A percentile compares a stretch with the other conserved stretches of the same genome.
Evolutionary conservation across 2,113 vertebrate genomes (phyloP).

Genomic region (Eurypyga helias): DNA sequence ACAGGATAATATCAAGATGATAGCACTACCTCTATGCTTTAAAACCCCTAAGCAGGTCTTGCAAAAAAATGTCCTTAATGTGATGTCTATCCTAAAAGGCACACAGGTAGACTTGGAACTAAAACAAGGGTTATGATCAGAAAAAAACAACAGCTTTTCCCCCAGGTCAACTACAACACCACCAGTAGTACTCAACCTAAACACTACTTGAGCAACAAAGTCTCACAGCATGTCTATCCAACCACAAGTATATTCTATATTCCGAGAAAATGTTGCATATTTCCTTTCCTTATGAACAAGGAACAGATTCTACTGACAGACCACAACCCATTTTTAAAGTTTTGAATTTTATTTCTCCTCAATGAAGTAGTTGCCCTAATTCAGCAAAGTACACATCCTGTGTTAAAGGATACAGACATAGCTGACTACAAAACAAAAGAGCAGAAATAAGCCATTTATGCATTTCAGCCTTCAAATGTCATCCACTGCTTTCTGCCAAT

Average conservation of each 20-base stretch:
- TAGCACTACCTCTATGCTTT: background rate
- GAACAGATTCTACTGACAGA: background rate
- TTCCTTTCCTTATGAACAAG: background rate
- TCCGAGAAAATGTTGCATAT: background rate
- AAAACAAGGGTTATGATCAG: background rate
- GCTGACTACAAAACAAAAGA: background rate
- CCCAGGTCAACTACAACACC: background rate
- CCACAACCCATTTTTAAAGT: background rate
- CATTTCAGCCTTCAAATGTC: slow-evolving; percentile 27
- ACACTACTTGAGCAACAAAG: background rate
- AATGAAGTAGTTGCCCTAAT: background rate
- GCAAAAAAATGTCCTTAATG: background rate
- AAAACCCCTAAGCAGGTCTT: background rate
- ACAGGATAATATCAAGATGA: background rate
- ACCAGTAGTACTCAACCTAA: background rate
- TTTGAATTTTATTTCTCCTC: background rate
- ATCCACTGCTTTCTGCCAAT: slow-evolving; percentile 28
- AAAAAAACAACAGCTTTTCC: background rate
- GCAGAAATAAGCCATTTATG: slow-evolving; percentile 21
- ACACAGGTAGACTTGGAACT: background rate
- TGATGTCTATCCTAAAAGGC: background rate
- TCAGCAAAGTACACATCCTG: background rate
- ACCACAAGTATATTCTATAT: background rate
- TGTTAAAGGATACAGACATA: background rate
- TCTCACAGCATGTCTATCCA: rapidly evolving